Evolutionary conservation across 2,797 vertebrate species (phyloP), one percentile per base, ranked within the genome.

Genomic region (Sebastiscus albofasciatus): DNA sequence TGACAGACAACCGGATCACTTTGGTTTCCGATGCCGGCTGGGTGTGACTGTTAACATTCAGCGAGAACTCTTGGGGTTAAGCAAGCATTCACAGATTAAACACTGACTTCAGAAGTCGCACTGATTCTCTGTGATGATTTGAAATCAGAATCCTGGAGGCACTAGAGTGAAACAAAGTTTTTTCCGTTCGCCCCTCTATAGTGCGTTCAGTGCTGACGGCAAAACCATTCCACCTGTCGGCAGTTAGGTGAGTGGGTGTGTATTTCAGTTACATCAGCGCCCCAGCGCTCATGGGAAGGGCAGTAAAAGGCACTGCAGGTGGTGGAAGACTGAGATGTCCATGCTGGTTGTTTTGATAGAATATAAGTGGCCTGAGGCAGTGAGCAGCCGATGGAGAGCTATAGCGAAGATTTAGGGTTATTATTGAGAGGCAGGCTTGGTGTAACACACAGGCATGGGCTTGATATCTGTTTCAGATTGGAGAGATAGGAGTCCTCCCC

Each of bases 81-180:
- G 79, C 77, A 83, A 81, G 70, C 84, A 81, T 82, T 87, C 81
- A 81, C 61, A 90, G 82, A 93, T 91, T 90, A 93, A 90, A 91
- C 77, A 89, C 87, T 79, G 87, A 90, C 87, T 90, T 89, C 65
- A 65, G 76, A 87, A 77, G 81, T 81, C 81, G 64, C 82, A 75
- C 72, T 42, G 81, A 90, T 88, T 88, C 65, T 66, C 79, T 77
- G 77, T 69, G 66, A 85, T 92, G 78, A 92, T 82, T 86, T 76
- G 67, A 81, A 90, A 90, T 88, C 70, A 72, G 59, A 80, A 86
- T 85, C 82, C 67, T 20, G 58, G 56, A 42, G 70, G 79, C 58
- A 79, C 84, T 39, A 69, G 72, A 83, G 67, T 73, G 74, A 83
- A 77, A 82, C 77, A 6, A 66, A 20, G 3, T 1, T 73, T 79